phyloP scores from a whole-genome alignment of 2,113 vertebrate genomes.

The Poicephalus meyeri region DNA sequence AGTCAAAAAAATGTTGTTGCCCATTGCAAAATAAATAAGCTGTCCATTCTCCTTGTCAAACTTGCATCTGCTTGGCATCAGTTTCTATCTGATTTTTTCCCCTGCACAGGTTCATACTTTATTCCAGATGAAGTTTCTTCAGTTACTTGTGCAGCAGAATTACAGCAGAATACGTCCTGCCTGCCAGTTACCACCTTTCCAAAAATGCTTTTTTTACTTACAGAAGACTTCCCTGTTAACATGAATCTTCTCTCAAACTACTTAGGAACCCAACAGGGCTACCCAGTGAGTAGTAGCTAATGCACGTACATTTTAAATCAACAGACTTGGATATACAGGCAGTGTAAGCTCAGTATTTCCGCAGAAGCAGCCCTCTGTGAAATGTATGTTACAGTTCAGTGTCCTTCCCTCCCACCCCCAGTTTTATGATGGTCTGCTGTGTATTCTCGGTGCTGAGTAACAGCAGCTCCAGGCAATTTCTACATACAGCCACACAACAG shows the following conservation, averaged over 20 bases:
- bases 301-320: background rate
- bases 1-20: background rate
- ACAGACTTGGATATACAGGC: accelerated
- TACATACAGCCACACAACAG: accelerated
- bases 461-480: background rate
- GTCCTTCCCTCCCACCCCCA: accelerated
- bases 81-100: background rate
- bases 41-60: background rate
- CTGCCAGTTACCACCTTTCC: background rate
- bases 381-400: accelerated
- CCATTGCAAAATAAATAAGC: background rate
- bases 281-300: background rate
- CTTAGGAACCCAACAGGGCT: background rate
- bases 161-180: background rate
- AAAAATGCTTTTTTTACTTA: background rate
- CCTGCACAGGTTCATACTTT: background rate
- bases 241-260: background rate
- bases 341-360: background rate
- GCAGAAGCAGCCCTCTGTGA: background rate
- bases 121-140: background rate
- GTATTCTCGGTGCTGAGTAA: accelerated
- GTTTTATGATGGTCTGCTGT: accelerated
- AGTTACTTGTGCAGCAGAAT: background rate
- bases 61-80: background rate
- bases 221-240: background rate